These are phyloP conservation scores for Neotoxoptera formosana DNA, from an alignment of 1,140 invertebrate genomes.

Conservation along the genomic window DNA sequence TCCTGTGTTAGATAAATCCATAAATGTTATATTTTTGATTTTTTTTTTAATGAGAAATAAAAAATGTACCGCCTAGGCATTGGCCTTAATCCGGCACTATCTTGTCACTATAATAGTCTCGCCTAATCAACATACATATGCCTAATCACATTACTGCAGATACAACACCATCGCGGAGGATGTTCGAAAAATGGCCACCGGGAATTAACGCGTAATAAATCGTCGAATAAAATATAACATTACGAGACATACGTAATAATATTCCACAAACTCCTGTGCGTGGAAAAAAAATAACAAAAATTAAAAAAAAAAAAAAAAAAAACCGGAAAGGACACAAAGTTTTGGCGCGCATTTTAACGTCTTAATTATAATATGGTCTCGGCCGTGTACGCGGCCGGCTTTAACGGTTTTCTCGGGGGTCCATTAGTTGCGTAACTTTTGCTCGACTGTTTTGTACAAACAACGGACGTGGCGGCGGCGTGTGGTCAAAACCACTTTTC, in stretches of 20 bases:
- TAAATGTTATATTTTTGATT: too few species aligned
- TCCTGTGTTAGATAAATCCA: too few species aligned
- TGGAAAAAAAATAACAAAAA: not conserved
- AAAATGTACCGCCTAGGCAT: too few species aligned
- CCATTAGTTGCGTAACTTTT: slow-evolving; percentile 37
- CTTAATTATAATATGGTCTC: slow-evolving; percentile 26
- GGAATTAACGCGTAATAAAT: too few species aligned
- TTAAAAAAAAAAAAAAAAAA: not conserved
- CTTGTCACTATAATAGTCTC: too few species aligned
- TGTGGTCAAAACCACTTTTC: slow-evolving; percentile 30
- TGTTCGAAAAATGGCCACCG: not conserved
- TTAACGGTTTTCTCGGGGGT: slow-evolving; percentile 13
- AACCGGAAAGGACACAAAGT: slow-evolving; percentile 15
- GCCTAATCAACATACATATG: too few species aligned
- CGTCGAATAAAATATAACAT: not conserved
- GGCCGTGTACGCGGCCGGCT: not conserved
- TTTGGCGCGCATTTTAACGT: slow-evolving; percentile 22
- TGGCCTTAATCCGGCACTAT: too few species aligned
- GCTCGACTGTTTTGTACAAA: slow-evolving; percentile 10
- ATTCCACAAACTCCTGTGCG: not conserved
- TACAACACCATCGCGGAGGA: not conserved
- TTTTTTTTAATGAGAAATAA: too few species aligned
- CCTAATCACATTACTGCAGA: not conserved
- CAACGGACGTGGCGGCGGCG: not conserved
- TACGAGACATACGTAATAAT: too few species aligned